Evolutionary conservation across 2,888 invertebrate species (phyloP), one percentile per base, ranked within the genome.

Genomic region (Xylophagus ater): DNA sequence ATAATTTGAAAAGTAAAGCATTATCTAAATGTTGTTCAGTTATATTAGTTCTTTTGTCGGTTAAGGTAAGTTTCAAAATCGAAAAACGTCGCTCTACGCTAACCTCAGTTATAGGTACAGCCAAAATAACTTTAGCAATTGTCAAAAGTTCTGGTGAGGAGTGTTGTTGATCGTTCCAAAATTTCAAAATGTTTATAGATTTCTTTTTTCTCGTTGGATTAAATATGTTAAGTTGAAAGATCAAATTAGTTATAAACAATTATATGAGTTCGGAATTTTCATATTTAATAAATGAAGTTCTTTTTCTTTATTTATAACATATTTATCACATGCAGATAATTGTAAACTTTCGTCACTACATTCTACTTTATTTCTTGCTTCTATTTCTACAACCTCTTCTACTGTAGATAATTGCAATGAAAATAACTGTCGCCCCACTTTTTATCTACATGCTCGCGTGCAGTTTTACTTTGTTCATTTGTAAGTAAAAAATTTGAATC

Each of bases 91-190:
- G 28, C 15, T 28, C 28, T 15, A 28, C 28, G 28, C 28, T 28
- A 15, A 28, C 28, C 28, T 28, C 15, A 15, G 28, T 28, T 28
- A 15, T 28, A 9, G 28, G 28, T 28, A 28, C 15, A 28, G 28
- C 28, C n/a, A 28, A 28, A 28, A 28, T 28, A 15, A 28, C 28
- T 28, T 28, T 28, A 15, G 28, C 28, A 28, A 28, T 28, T 28
- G 15, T 14, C 3, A 15, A 28, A 28, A 28, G 28, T 28, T 28
- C 28, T 28, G 28, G 28, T 28, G 28, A 28, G 14, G 15, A 15
- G 7, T 28, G 28, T 28, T 28, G 14, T 28, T 23, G 14, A 15
- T 28, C 28, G 28, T 28, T 15, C 28, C 28, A 28, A 28, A 28
- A 28, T 28, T 28, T 28, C 15, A 28, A 15, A 28, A 28, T 28